Evolutionary conservation across 2,797 vertebrate species (phyloP), one percentile per base, ranked within the genome.

Genomic region (Scarus forsteni): DNA sequence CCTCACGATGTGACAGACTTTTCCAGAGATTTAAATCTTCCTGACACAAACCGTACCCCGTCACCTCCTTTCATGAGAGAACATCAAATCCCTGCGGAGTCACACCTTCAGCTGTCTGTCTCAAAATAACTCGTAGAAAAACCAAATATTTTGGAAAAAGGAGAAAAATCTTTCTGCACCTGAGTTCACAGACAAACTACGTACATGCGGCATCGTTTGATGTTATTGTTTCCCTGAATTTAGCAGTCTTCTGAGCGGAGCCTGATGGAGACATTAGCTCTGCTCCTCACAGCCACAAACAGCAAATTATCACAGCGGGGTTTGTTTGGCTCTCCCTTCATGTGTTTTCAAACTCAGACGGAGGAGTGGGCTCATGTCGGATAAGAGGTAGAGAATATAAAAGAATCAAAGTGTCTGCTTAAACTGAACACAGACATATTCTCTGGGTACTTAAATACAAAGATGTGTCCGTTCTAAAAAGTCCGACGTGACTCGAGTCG

Each of bases 401-500:
- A 76, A 66, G 79, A 80, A 76, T 81, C 82, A 88, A 87, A 89
- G 89, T 57, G 52, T n/a, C n/a, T 57, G 60, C 4, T 27, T 27
- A 27, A 27, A 27, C 27, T 4, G 4, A 27, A 4, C 27, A 27
- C 27, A 2, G 4, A 27, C 27, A 27, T 27, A 2, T 27, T 27
- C 27, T 27, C 27, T 27, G 27, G 27, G 27, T 27, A 27, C 4
- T 27, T 27, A 27, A 4, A 27, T 27, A 27, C 27, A 27, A 27
- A 27, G 4, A 27, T n/a, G n/a, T n/a, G n/a, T n/a, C n/a, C n/a
- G n/a, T n/a, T n/a, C n/a, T n/a, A n/a, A n/a, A n/a, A n/a, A n/a
- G n/a, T n/a, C n/a, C n/a, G n/a, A n/a, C n/a, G n/a, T n/a, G n/a
- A n/a, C n/a, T n/a, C n/a, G n/a, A n/a, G n/a, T n/a, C n/a, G n/a